phyloP scores from a whole-genome alignment of 2,113 vertebrate species.

The Okapia johnstoni region DNA sequence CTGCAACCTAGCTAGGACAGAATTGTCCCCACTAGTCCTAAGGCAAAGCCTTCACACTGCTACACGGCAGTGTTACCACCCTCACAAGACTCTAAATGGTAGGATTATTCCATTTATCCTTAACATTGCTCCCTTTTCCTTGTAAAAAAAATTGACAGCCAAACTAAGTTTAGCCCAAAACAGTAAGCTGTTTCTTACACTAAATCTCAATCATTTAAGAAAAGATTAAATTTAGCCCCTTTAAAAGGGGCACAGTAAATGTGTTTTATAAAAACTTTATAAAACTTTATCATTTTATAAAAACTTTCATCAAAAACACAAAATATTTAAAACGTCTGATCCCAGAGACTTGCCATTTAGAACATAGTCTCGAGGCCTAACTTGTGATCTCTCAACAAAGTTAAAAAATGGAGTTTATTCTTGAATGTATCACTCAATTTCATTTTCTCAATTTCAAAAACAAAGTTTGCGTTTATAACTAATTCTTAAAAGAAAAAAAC shows the following conservation, averaged over 20 bases:
- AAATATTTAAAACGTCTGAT: background rate
- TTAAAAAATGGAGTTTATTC: background rate
- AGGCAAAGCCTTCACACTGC: background rate
- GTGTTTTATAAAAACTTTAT: background rate
- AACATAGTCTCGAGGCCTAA: background rate
- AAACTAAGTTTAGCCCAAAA: background rate
- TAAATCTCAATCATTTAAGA: slow-evolving; percentile 12
- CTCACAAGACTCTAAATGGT: background rate
- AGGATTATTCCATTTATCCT: background rate
- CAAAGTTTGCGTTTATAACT: background rate
- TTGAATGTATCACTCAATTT: background rate
- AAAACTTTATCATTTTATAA: background rate
- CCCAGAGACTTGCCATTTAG: background rate
- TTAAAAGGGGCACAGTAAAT: background rate
- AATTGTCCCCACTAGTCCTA: background rate
- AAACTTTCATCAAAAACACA: background rate
- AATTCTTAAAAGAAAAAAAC: background rate
- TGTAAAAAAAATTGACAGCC: background rate
- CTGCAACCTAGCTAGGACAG: background rate
- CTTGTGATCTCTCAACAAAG: background rate
- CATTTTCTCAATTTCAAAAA: slow-evolving; percentile 36
- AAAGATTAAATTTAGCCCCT: background rate
- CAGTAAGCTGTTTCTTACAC: background rate
- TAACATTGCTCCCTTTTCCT: background rate
- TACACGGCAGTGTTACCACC: background rate